Evolutionary conservation across 2,888 invertebrate genomes (phyloP).

Genomic region (Limnephilus auricula): DNA sequence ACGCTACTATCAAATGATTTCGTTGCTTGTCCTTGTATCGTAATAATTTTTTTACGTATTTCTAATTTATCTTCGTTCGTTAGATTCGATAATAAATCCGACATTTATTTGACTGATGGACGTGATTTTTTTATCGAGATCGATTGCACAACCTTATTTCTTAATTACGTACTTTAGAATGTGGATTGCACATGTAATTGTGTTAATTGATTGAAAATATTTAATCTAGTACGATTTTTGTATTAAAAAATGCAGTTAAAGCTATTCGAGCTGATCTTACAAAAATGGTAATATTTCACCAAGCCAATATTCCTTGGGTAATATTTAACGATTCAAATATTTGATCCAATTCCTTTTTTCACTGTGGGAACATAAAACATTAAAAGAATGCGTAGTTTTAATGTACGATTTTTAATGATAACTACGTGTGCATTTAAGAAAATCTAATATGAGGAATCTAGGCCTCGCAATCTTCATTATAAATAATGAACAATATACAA

Average conservation of each 20-base stretch:
- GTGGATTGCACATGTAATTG: not conserved
- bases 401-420: not conserved
- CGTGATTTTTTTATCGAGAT: not conserved
- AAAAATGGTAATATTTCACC: not conserved
- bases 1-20: not conserved
- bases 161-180: not conserved
- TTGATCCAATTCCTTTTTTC: not conserved
- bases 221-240: not conserved
- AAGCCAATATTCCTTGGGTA: not conserved
- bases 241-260: not conserved
- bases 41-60: not conserved
- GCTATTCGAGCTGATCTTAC: not conserved
- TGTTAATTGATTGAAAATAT: not conserved
- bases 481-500: not conserved
- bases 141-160: not conserved
- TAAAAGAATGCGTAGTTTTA: not conserved
- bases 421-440: not conserved
- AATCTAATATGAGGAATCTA: not conserved
- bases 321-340: not conserved
- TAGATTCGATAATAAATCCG: not conserved
- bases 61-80: not conserved
- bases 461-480: not conserved
- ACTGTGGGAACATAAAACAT: not conserved
- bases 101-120: not conserved
- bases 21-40: not conserved